A percentile compares a stretch with the other conserved stretches of the same genome.
phyloP scores from a whole-genome alignment of 2,888 invertebrate species.

The Thereva nobilitata region DNA sequence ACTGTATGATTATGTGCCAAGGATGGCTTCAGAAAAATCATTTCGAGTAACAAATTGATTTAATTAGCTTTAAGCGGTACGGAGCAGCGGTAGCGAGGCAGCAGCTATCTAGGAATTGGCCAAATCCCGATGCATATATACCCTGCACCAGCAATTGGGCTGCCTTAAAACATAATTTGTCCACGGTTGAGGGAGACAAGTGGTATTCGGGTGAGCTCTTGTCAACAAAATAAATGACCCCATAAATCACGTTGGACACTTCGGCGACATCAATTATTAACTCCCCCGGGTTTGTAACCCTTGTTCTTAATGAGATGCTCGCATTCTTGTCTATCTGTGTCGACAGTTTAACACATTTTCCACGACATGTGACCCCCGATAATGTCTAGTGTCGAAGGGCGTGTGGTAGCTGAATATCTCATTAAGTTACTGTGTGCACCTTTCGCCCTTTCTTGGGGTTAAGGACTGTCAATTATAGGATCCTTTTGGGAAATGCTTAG shows the following conservation, averaged over 20 bases:
- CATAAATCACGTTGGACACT: conserved; percentile 46
- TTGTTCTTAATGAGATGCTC: conserved; percentile 21
- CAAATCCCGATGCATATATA: conserved; percentile 1
- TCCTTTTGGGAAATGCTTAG: neutral
- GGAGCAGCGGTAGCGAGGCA: no score
- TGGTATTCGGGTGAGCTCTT: conserved; percentile 30
- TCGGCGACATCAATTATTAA: conserved; percentile 34
- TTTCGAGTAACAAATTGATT: conserved; percentile 45
- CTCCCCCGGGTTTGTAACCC: conserved; percentile 19
- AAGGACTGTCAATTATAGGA: conserved; percentile 22
- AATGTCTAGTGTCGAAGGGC: conserved; percentile 20
- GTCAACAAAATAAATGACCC: conserved; percentile 46
- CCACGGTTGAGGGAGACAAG: conserved; percentile 9
- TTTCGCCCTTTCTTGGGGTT: conserved; percentile 27
- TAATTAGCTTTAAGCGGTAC: conserved; percentile 38
- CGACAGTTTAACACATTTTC: conserved; percentile 31
- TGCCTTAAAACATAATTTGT: conserved; percentile 28
- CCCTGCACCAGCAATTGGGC: neutral
- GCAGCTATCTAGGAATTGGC: conserved; percentile 27
- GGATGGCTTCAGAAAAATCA: conserved; percentile 44
- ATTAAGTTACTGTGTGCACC: conserved; percentile 20
- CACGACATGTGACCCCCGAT: conserved; percentile 5
- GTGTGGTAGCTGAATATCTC: conserved; percentile 6
- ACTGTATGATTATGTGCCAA: conserved; percentile 47
- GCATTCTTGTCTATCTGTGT: conserved; percentile 18